A percentile compares a stretch with the other conserved stretches of the same genome.
Conservation (phyloP, 2,113 vertebrate species). For the Monarcha castaneiventris region DNA sequence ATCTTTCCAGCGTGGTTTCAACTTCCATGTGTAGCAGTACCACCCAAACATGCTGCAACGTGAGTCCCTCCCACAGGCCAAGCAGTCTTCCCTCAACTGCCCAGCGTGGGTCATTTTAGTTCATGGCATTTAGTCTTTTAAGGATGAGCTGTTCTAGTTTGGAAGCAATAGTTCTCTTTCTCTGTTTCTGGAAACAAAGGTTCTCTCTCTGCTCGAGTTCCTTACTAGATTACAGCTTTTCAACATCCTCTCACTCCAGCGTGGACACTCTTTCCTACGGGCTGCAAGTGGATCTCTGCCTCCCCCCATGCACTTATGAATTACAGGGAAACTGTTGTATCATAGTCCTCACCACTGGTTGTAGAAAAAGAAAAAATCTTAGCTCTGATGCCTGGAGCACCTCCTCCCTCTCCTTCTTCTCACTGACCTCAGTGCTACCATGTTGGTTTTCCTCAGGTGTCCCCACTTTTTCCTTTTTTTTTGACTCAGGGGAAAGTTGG, state of each 20-base stretch:
- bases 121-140: neutral
- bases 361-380: neutral
- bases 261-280: neutral
- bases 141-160: neutral
- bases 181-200: neutral
- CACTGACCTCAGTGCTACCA: fast-evolving
- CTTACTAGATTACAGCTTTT: neutral
- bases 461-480: neutral
- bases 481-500: neutral
- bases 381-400: fast-evolving
- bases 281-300: neutral
- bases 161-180: neutral
- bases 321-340: neutral
- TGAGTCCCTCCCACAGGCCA: neutral
- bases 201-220: neutral
- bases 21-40: neutral
- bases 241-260: neutral
- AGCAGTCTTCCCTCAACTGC: neutral
- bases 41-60: neutral
- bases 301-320: neutral
- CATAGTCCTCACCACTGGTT: neutral
- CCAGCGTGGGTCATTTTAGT: neutral
- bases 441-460: neutral
- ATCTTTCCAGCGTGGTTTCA: neutral
- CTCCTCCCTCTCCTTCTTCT: neutral